phyloP scores from a whole-genome alignment of 2,113 vertebrate genomes.

The Atherinomorus stipes region DNA sequence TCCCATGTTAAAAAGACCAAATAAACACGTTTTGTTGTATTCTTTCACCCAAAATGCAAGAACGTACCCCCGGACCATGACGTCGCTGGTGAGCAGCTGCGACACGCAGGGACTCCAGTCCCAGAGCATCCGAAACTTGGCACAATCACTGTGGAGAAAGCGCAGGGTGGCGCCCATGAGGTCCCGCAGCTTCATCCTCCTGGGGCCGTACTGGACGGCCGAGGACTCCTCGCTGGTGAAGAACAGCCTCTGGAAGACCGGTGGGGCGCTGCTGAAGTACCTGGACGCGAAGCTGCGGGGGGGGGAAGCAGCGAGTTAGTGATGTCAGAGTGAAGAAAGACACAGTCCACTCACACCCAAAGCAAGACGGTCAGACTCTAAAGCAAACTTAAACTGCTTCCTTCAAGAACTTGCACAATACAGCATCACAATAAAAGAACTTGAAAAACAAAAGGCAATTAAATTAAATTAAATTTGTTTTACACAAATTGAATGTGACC shows the following conservation, averaged over 20 bases:
- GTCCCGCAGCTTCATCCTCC: slow-evolving; percentile 95
- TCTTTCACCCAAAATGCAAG: background rate
- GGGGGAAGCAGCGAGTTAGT: background rate
- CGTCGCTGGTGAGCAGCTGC: slow-evolving; percentile 93
- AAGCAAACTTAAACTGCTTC: no score
- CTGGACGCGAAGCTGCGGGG: slow-evolving; percentile 90
- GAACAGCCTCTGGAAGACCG: slow-evolving; percentile 97
- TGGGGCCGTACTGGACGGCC: slow-evolving; percentile 90
- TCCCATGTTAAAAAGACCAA: no score
- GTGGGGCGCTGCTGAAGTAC: slow-evolving; percentile 90
- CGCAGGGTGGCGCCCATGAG: slow-evolving; percentile 95
- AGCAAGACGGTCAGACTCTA: no score
- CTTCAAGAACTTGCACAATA: no score
- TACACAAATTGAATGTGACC: no score
- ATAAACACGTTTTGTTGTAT: no score
- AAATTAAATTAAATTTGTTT: no score
- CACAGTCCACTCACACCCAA: no score
- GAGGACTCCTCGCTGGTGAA: slow-evolving; percentile 92
- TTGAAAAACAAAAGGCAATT: no score
- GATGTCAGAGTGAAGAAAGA: no score
- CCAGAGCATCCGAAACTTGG: slow-evolving; percentile 90
- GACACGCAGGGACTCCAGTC: slow-evolving; percentile 98
- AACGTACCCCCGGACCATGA: slow-evolving; percentile 89
- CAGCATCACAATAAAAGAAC: no score
- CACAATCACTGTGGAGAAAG: slow-evolving; percentile 90